These are phyloP conservation scores for Limosa lapponica DNA, from an alignment of 2,797 vertebrate genomes.

Conservation along the genomic window DNA sequence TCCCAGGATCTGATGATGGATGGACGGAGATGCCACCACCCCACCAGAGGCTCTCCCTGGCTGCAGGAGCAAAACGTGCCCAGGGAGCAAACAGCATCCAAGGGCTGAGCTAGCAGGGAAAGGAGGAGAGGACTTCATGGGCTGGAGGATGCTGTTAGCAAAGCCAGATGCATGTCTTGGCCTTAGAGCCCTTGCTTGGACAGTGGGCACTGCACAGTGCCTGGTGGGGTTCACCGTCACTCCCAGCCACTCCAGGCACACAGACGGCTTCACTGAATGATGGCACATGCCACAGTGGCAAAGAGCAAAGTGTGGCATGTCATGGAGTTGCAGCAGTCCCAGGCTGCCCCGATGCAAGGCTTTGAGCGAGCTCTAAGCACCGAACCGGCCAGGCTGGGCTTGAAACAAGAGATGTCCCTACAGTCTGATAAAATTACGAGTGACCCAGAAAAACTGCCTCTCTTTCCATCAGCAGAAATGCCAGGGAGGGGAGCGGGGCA, in stretches of 20 bases:
- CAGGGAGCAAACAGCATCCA: background rate
- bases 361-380: background rate
- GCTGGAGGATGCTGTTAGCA: background rate
- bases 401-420: background rate
- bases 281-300: accelerated
- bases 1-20: background rate
- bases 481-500: background rate
- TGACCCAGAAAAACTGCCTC: constrained; percentile 10
- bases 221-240: background rate
- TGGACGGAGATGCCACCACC: background rate
- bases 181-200: background rate
- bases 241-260: too few species aligned
- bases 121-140: background rate
- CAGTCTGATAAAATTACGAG: background rate
- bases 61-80: background rate
- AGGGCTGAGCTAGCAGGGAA: background rate
- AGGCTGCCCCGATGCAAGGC: background rate
- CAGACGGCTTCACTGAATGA: accelerated
- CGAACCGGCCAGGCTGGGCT: background rate
- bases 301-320: background rate
- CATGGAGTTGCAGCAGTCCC: background rate
- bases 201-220: background rate
- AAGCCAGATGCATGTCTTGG: background rate
- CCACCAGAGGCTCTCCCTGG: background rate
- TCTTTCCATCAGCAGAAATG: background rate